Evolutionary conservation across 2,888 invertebrate genomes (phyloP), one percentile per base, ranked within the genome.

Genomic region (Leucophora obtusa): DNA sequence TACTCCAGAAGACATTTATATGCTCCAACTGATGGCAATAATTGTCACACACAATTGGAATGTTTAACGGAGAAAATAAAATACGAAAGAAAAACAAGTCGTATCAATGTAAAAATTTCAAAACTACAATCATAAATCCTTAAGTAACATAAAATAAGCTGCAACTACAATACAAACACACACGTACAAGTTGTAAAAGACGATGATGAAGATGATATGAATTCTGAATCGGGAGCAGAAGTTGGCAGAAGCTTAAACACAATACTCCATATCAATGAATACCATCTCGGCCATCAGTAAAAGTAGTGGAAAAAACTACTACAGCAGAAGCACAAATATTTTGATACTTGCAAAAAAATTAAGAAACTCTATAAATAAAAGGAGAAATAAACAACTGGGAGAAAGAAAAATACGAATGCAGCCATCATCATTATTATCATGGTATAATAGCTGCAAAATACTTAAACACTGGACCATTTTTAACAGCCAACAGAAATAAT

Each of bases 111-210:
- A 28, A 58, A 63, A 58, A 51, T 58, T 50, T 50, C 53, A 4
- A 58, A 47, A 59, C 63, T 56, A 63, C 59, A 65, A 74, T 66
- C 79, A 74, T 74, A 79, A 79, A 79, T 79, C 79, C 59, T 70
- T 63, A 21, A 54, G 53, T 17, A 60, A 60, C 76, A 58, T 58
- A 50, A 69, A 69, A 35, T 50, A 70, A 59, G 63, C 69, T 56
- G 68, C 50, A 15, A 15, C 60, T 35, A 21, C 24, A 18, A 28
- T 7, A 28, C 28, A 54, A 24, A 38, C 47, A 54, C 43, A 38
- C 33, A 53, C 47, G 11, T 53, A 11, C 14, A 33, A 14, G 43
- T n/a, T 47, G 43, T n/a, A 47, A 2, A 47, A 47, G 43, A 14
- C 10, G 35, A 43, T 10, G 28, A 15, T 54, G 54, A 51, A 63